Evolutionary conservation across 2,797 vertebrate genomes (phyloP).

Genomic region (Picus viridis): DNA sequence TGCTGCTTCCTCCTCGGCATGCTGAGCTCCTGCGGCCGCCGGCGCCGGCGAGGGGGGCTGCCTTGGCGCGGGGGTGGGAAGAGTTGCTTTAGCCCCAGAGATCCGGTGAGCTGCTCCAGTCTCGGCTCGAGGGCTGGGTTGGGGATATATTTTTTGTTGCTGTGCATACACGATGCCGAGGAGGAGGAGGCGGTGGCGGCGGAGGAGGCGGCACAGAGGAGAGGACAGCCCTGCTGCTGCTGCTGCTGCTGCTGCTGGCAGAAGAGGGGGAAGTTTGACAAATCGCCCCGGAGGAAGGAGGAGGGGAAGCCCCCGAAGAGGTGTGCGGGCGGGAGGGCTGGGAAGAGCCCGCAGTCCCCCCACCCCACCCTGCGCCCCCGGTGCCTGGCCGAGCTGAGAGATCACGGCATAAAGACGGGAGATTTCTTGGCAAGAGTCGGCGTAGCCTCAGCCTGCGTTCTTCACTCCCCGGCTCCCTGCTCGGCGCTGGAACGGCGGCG

Average conservation of each 20-base stretch:
- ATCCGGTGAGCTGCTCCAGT: conserved; percentile 80
- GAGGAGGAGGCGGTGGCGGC: conserved; percentile 64
- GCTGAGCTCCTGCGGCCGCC: conserved; percentile 72
- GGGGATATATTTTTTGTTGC: conserved; percentile 63
- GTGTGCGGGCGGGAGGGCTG: conserved; percentile 59
- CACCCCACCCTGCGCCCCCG: conserved; percentile 62
- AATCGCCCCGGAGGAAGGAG: conserved; percentile 78
- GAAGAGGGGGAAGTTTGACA: conserved; percentile 76
- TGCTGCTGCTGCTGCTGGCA: conserved; percentile 49
- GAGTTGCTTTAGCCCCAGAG: conserved; percentile 47
- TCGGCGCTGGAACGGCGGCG: conserved; percentile 85
- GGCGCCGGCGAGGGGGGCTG: conserved; percentile 50
- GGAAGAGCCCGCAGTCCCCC: conserved; percentile 66
- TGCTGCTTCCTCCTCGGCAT: conserved; percentile 99
- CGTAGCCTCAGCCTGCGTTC: conserved; percentile 70
- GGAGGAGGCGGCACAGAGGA: conserved; percentile 54
- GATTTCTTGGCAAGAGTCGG: conserved; percentile 54
- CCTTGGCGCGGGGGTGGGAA: conserved; percentile 72
- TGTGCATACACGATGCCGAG: conserved; percentile 83
- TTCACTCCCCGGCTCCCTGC: conserved; percentile 65
- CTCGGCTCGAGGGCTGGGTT: conserved; percentile 82
- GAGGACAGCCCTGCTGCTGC: conserved; percentile 58
- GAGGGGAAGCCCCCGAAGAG: conserved; percentile 62
- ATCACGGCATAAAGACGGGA: conserved; percentile 76
- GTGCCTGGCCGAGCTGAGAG: conserved; percentile 23